Conservation (phyloP, 2,113 vertebrate species). For the Leiothrix lutea region DNA sequence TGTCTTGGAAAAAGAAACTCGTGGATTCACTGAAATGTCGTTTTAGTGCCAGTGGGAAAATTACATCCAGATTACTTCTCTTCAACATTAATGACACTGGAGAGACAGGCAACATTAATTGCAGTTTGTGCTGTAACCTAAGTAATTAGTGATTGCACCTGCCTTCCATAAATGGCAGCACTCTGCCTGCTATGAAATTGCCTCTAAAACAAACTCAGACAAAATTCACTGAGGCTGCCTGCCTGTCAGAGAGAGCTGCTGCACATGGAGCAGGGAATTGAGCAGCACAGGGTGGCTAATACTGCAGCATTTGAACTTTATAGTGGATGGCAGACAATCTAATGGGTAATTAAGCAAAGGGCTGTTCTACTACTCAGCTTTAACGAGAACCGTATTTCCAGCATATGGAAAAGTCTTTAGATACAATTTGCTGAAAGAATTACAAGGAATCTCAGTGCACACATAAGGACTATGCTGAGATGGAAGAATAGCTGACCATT, state of each 20-base stretch:
- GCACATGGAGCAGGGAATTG: background rate
- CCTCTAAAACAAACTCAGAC: background rate
- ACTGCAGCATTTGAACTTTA: background rate
- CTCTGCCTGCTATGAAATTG: background rate
- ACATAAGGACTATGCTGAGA: constrained; percentile 65
- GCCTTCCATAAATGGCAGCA: background rate
- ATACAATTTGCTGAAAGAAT: constrained; percentile 70
- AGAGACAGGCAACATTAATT: constrained; percentile 1
- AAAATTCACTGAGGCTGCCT: background rate
- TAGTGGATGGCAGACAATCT: background rate
- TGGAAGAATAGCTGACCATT: constrained; percentile 73
- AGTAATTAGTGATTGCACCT: constrained; percentile 5
- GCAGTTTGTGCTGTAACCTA: background rate
- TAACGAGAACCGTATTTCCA: constrained; percentile 15
- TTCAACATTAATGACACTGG: background rate
- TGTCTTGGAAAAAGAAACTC: constrained; percentile 57
- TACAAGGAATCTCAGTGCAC: constrained; percentile 63
- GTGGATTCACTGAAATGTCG: constrained; percentile 57
- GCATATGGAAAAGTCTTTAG: constrained; percentile 67
- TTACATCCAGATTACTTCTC: constrained; percentile 31
- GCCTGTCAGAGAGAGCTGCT: background rate
- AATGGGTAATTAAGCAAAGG: constrained; percentile 11
- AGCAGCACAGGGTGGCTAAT: background rate
- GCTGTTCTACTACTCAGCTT: background rate
- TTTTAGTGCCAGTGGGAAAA: constrained; percentile 41